phyloP scores from a whole-genome alignment of 2,797 vertebrate species.

The Sparidentex hasta region DNA sequence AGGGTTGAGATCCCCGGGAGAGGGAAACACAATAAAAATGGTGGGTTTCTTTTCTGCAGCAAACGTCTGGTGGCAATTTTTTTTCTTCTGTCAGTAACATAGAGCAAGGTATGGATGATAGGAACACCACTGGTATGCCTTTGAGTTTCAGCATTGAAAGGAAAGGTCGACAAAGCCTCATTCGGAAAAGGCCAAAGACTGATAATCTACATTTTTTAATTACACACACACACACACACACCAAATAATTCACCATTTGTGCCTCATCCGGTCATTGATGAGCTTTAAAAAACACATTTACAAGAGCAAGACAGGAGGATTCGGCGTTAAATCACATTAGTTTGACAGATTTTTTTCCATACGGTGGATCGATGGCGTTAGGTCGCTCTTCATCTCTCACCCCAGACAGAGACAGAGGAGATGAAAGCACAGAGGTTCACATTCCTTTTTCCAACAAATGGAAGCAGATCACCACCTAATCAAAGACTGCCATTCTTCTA shows the following conservation, averaged over 20 bases:
- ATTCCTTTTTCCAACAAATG: slow-evolving; percentile 55
- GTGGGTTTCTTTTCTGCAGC: slow-evolving; percentile 24
- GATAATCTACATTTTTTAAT: not conserved
- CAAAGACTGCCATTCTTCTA: slow-evolving; percentile 81
- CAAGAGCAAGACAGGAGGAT: not conserved
- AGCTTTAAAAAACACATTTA: not conserved
- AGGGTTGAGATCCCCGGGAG: slow-evolving; percentile 40
- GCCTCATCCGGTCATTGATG: not conserved
- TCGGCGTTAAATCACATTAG: slow-evolving; percentile 3
- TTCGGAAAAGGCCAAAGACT: not conserved
- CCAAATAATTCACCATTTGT: slow-evolving; percentile 1
- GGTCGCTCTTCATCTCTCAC: slow-evolving; percentile 38
- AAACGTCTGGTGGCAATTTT: slow-evolving; percentile 11
- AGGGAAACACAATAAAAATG: slow-evolving; percentile 52
- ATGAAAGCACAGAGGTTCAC: slow-evolving; percentile 50
- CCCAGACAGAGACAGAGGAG: slow-evolving; percentile 21
- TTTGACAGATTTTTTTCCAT: slow-evolving; percentile 6
- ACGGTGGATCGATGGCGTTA: slow-evolving; percentile 30
- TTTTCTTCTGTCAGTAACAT: slow-evolving; percentile 5
- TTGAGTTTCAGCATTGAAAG: slow-evolving; percentile 7
- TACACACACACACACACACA: not conserved
- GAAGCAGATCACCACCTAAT: slow-evolving; percentile 75
- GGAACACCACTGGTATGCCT: not conserved
- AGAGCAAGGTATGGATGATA: not conserved
- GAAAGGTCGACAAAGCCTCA: slow-evolving; percentile 1